Conservation (phyloP, 2,888 invertebrate species). For the Julus scandinavius region DNA sequence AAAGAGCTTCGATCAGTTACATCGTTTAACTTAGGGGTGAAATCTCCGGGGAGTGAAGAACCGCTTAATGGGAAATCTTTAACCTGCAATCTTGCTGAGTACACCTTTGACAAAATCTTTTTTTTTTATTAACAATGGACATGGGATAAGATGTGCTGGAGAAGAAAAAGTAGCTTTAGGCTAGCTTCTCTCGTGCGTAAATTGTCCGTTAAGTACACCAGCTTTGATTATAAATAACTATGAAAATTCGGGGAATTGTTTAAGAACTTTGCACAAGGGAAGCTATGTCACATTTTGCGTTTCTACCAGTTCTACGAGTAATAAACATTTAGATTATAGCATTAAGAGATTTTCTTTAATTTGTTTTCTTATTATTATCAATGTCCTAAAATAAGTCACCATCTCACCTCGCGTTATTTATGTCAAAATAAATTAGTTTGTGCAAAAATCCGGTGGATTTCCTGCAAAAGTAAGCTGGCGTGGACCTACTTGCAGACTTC, state of each 20-base stretch:
- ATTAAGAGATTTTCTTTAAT: no score
- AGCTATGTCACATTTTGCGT: no score
- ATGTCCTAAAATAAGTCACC: no score
- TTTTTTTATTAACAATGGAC: background rate
- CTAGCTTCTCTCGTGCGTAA: background rate
- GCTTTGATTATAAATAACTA: background rate
- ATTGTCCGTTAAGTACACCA: background rate
- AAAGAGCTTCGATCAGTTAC: conserved; percentile 8
- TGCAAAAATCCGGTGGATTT: background rate
- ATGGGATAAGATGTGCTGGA: background rate
- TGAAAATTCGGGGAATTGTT: no score
- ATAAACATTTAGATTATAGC: no score
- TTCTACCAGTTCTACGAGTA: no score
- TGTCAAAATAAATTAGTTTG: background rate
- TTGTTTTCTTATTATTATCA: no score
- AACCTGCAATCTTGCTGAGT: conserved; percentile 6
- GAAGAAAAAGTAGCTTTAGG: background rate
- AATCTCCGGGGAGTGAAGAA: background rate
- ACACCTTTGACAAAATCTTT: background rate
- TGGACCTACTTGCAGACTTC: background rate
- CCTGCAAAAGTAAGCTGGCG: background rate
- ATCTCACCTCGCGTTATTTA: no score
- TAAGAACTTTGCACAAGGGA: no score
- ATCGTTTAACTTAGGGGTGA: background rate
- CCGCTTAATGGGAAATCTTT: conserved; percentile 34